Evolutionary conservation across 2,888 invertebrate species (phyloP).

Genomic region (Diogma glabrata): DNA sequence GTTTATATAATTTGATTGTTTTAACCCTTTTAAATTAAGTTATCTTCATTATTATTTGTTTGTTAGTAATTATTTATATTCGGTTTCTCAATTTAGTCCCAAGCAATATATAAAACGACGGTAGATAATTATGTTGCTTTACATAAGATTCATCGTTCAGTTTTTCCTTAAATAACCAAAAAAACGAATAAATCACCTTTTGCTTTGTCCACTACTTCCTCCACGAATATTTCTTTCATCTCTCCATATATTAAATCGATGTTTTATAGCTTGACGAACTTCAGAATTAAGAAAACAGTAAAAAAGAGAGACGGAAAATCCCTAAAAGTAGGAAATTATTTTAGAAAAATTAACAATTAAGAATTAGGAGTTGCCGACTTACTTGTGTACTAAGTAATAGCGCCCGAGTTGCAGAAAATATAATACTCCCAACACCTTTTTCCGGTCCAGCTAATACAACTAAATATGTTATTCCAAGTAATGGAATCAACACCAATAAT

Average conservation of each 20-base stretch:
- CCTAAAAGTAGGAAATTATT: slow-evolving; percentile 42
- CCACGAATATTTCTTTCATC: slow-evolving; percentile 34
- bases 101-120: no score
- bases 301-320: slow-evolving; percentile 78
- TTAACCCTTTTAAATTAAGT: no score
- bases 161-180: no score
- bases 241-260: slow-evolving; percentile 68
- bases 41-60: no score
- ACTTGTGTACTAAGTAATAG: slow-evolving; percentile 85
- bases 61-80: no score
- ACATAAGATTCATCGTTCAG: no score
- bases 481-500: slow-evolving; percentile 77
- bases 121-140: no score
- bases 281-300: slow-evolving; percentile 91
- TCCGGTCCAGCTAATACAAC: slow-evolving; percentile 71
- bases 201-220: slow-evolving; percentile 1
- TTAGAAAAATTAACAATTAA: neutral
- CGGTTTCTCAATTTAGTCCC: no score
- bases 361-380: slow-evolving; percentile 19
- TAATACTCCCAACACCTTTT: slow-evolving; percentile 57
- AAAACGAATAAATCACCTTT: slow-evolving; percentile 1
- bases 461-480: slow-evolving; percentile 84
- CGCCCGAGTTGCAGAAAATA: slow-evolving; percentile 68
- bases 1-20: no score
- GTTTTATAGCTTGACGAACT: slow-evolving; percentile 72